These are phyloP conservation scores for Notarius lentiginosus DNA, from an alignment of 2,113 vertebrate species.

Conservation along the genomic window DNA sequence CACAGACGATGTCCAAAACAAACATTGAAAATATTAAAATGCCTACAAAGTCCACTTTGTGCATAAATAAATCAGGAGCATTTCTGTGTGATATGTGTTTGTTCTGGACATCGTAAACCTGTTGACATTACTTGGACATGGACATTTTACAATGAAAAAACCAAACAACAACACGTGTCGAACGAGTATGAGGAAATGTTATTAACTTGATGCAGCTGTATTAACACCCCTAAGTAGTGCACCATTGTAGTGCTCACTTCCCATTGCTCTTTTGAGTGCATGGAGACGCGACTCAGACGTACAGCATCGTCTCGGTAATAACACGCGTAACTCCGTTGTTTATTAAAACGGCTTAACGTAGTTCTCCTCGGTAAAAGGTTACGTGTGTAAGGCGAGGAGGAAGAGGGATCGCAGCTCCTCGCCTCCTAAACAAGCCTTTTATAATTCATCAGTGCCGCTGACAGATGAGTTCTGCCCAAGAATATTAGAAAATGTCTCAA, in stretches of 20 bases:
- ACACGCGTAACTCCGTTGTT: conserved; percentile 55
- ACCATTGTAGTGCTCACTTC: conserved; percentile 13
- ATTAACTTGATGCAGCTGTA: conserved; percentile 9
- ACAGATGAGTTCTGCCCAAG: conserved; percentile 99
- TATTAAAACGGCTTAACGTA: conserved; percentile 58
- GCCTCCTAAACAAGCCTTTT: conserved; percentile 96
- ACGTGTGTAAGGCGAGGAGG: conserved; percentile 60
- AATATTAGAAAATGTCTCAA: conserved; percentile 99
- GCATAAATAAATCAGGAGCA: neutral
- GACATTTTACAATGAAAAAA: neutral
- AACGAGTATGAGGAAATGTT: neutral
- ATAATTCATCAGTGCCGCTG: conserved; percentile 99
- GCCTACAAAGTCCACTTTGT: no score
- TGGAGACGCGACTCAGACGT: conserved; percentile 24
- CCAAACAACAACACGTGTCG: neutral
- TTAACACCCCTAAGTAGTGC: conserved; percentile 32
- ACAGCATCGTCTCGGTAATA: conserved; percentile 53
- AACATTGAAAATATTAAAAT: no score
- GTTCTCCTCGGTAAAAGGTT: conserved; percentile 68
- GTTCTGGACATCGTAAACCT: no score
- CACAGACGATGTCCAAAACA: no score
- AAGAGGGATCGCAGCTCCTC: conserved; percentile 63
- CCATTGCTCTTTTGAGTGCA: neutral
- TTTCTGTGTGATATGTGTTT: neutral
- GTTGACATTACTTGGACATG: neutral